Conservation (phyloP, 2,113 vertebrate species). For the pig (Sus scrofa) region T2T-Sscrofa CM000819.6:49894001-49894500, state of each 20-base stretch:
- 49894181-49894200: background rate
- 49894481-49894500: no score
- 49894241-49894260: background rate
- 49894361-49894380: background rate
- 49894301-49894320: rapidly evolving
- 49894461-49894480: no score
- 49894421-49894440: no score
- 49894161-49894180: background rate
- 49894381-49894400: no score
- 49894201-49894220: background rate
- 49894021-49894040: background rate
- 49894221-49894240: background rate
- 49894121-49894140: background rate
- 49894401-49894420: no score
- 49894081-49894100: background rate
- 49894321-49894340: background rate
- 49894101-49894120: background rate
- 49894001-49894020: background rate
- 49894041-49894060: background rate
- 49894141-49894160: background rate
- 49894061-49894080: background rate
- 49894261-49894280: background rate
- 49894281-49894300: background rate
- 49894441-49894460: no score
- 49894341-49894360: background rate